These are phyloP conservation scores for Platycercus adscitus DNA, from an alignment of 2,113 vertebrate genomes.

Conservation along the genomic window DNA sequence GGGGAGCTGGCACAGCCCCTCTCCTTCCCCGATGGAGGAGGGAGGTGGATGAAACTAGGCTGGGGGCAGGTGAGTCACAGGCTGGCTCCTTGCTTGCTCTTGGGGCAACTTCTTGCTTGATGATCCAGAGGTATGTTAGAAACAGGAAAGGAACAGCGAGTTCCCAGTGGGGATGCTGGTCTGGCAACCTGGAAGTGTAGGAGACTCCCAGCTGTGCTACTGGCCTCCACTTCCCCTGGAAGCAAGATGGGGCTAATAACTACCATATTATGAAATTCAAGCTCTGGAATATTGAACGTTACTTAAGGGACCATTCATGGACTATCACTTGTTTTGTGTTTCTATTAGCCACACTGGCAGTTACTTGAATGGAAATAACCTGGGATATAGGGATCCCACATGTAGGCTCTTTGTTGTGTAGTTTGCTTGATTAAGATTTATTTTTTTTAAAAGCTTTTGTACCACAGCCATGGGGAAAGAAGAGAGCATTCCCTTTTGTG, in stretches of 20 bases:
- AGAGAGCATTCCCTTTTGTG: not conserved
- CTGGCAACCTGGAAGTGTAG: not conserved
- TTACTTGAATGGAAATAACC: not conserved
- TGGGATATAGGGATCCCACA: not conserved
- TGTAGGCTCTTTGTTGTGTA: not conserved
- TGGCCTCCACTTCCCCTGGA: not conserved
- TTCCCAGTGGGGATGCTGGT: not conserved
- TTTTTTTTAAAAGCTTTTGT: not conserved
- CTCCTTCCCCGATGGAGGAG: not conserved
- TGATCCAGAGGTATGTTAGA: not conserved
- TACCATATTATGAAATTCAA: not conserved
- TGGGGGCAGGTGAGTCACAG: not conserved
- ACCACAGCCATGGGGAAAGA: not conserved
- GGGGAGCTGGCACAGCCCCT: not conserved
- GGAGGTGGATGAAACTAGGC: not conserved
- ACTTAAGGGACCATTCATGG: not conserved
- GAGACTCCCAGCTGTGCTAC: slow-evolving; percentile 6
- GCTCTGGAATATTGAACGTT: not conserved
- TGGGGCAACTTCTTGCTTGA: not conserved
- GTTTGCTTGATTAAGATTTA: not conserved
- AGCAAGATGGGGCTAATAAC: not conserved
- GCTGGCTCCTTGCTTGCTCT: not conserved
- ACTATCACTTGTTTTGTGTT: not conserved
- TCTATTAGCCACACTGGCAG: not conserved
- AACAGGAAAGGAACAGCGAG: not conserved